Evolutionary conservation across 1,140 invertebrate genomes (phyloP).

Genomic region (Heliconius melpomene): DNA sequence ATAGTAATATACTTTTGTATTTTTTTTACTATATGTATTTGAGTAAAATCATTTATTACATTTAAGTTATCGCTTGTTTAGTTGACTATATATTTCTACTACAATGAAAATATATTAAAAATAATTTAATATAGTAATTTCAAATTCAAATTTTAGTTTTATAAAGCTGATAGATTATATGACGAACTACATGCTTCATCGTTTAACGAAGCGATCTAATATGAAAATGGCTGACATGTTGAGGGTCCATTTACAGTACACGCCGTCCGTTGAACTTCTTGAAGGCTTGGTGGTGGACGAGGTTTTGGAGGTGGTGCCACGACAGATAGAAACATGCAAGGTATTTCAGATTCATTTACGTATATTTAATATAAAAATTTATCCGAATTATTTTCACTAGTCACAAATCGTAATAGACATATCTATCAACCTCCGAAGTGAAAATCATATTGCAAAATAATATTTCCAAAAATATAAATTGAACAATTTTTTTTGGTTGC

Average conservation of each 20-base stretch:
- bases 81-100: no score
- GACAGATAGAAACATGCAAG: conserved; percentile 66
- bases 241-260: conserved; percentile 76
- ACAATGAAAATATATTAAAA: neutral
- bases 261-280: conserved; percentile 51
- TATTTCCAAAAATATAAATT: no score
- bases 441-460: no score
- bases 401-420: neutral
- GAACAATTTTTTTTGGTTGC: no score
- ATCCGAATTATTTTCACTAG: no score
- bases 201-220: conserved; percentile 85
- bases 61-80: neutral
- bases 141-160: conserved; percentile 81
- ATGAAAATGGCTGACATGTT: conserved; percentile 83
- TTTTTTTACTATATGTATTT: no score
- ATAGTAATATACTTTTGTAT: no score
- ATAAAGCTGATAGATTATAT: conserved; percentile 89
- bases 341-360: conserved; percentile 33
- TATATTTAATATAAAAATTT: no score
- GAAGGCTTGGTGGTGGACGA: conserved; percentile 55
- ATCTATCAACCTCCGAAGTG: no score
- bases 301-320: conserved; percentile 81
- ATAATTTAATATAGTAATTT: neutral
- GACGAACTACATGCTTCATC: conserved; percentile 86
- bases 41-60: no score